Evolutionary conservation across 1,140 invertebrate species (phyloP).

Genomic region (Drosophila hydei): DNA sequence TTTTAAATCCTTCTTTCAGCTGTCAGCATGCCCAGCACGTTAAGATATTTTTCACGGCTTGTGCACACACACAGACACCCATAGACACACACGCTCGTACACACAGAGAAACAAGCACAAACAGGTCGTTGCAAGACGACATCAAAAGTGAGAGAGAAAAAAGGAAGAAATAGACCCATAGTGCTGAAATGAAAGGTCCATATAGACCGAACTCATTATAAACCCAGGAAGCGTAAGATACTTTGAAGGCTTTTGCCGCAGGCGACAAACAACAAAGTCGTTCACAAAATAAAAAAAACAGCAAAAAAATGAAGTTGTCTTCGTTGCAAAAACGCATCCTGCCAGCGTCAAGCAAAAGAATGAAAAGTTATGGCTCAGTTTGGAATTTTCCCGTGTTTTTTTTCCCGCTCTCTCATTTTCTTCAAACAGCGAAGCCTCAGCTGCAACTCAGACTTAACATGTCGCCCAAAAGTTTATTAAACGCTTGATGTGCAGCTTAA

Average conservation of each 20-base stretch:
- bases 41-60: conserved; percentile 63
- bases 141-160: conserved; percentile 38
- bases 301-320: conserved; percentile 57
- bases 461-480: conserved; percentile 53
- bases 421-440: conserved; percentile 50
- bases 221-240: conserved; percentile 61
- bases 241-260: conserved; percentile 62
- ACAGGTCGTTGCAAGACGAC: conserved; percentile 28
- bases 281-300: conserved; percentile 28
- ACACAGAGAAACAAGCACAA: too few species aligned
- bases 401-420: conserved; percentile 15
- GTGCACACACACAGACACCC: conserved; percentile 27
- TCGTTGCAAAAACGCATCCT: conserved; percentile 68
- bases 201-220: conserved; percentile 68
- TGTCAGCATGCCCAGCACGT: conserved; percentile 61
- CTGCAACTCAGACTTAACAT: conserved; percentile 34
- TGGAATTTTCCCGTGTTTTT: conserved; percentile 14
- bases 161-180: conserved; percentile 22
- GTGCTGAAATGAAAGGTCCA: conserved; percentile 39
- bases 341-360: conserved; percentile 55
- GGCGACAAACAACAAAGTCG: conserved; percentile 60
- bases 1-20: conserved; percentile 63
- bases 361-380: conserved; percentile 63
- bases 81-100: too few species aligned
- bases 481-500: conserved; percentile 52